A percentile compares a stretch with the other conserved stretches of the same genome.
These are phyloP conservation scores for Alauda arvensis DNA, from an alignment of 2,797 vertebrate species.

Conservation along the genomic window DNA sequence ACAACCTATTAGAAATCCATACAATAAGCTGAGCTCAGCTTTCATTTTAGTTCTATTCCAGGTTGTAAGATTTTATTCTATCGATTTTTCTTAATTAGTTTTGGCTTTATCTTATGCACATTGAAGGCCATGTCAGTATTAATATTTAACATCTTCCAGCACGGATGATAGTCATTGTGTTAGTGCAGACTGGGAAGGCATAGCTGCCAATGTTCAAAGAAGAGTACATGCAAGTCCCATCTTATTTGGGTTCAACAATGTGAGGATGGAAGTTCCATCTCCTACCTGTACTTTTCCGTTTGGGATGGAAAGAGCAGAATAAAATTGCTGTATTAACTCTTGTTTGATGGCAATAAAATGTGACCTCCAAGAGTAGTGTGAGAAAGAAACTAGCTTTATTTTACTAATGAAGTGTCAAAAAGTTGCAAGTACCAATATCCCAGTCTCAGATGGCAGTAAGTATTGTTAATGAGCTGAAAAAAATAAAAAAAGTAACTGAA, in stretches of 20 bases:
- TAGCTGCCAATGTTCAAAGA: not conserved
- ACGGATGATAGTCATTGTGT: not conserved
- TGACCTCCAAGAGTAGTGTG: not conserved
- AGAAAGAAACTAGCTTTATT: not conserved
- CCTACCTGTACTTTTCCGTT: not conserved
- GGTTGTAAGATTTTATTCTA: not conserved
- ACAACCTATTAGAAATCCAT: not conserved
- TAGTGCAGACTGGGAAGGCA: not conserved
- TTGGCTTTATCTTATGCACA: not conserved
- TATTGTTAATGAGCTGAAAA: not conserved
- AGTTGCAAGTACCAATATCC: not conserved
- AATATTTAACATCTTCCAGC: not conserved
- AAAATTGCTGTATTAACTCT: not conserved
- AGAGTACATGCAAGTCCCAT: not conserved
- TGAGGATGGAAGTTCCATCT: not conserved
- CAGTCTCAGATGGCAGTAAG: not conserved
- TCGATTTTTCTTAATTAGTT: slow-evolving; percentile 23
- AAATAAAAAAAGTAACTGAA: not conserved
- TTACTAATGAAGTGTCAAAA: not conserved
- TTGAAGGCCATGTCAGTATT: not conserved
- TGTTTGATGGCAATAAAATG: not conserved
- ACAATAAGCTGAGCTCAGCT: not conserved
- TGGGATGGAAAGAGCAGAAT: not conserved
- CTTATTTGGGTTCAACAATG: not conserved
- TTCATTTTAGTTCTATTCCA: not conserved